Percentiles rank a stretch among this genome's conserved stretches.
Evolutionary conservation across 2,113 vertebrate genomes (phyloP).

Genomic region (Gobiocypris rarus): DNA sequence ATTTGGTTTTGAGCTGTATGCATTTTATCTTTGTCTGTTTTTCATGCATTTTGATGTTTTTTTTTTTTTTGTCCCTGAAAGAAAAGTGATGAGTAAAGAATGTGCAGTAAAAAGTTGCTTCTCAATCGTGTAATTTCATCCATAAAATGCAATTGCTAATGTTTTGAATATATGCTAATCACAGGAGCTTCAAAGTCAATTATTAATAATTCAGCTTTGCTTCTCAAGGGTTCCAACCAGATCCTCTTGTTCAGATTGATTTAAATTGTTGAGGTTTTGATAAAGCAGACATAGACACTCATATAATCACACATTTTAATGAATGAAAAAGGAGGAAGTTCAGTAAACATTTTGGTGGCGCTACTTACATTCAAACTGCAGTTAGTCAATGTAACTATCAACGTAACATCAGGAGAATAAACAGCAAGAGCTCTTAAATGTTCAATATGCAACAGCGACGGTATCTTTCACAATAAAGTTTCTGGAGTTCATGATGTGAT

Average conservation of each 20-base stretch:
- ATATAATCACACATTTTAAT: conserved; percentile 83
- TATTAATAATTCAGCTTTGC: neutral
- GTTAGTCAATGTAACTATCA: conserved; percentile 73
- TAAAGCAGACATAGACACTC: conserved; percentile 54
- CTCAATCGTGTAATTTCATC: neutral
- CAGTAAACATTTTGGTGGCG: conserved; percentile 82
- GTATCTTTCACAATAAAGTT: conserved; percentile 75
- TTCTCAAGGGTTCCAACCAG: neutral
- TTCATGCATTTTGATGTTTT: neutral
- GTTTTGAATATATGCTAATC: neutral
- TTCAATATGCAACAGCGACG: conserved; percentile 74
- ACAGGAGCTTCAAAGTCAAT: neutral
- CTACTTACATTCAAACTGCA: conserved; percentile 82
- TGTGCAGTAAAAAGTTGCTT: neutral
- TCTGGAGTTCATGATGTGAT: conserved; percentile 73
- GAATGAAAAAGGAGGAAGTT: conserved; percentile 79
- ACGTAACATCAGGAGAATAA: conserved; percentile 66
- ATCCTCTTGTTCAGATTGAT: neutral
- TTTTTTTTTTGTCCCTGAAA: no score
- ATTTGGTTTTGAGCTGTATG: neutral
- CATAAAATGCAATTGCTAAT: neutral
- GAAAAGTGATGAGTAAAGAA: neutral
- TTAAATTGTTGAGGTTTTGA: conserved; percentile 10
- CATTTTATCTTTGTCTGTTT: neutral
- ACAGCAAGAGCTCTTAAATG: conserved; percentile 68